Evolutionary conservation across 2,113 vertebrate genomes (phyloP).

Genomic region (Bufo bufo): DNA sequence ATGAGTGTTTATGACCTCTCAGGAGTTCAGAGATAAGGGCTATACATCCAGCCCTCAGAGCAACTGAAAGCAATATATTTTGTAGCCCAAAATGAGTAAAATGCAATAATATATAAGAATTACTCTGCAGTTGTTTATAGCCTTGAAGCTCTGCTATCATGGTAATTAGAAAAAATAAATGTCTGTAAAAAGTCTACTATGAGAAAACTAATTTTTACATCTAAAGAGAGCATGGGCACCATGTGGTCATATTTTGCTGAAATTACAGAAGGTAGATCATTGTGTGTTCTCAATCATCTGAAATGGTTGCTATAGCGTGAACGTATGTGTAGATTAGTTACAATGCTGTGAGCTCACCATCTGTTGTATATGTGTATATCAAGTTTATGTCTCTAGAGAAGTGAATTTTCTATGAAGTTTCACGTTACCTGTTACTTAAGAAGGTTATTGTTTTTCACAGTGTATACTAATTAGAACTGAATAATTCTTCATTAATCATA

Average conservation of each 20-base stretch:
- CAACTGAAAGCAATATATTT: too few species aligned
- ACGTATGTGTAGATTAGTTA: slow-evolving; percentile 26
- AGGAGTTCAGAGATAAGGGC: too few species aligned
- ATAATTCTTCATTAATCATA: neutral
- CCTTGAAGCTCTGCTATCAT: too few species aligned
- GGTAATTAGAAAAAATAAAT: too few species aligned
- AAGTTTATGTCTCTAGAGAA: slow-evolving; percentile 10
- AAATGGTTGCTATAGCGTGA: slow-evolving; percentile 23
- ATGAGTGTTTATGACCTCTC: too few species aligned
- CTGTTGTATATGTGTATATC: neutral
- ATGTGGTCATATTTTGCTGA: neutral
- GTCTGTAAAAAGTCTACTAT: too few species aligned
- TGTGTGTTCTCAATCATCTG: neutral
- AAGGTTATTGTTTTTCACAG: neutral
- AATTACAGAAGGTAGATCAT: neutral
- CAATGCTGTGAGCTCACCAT: slow-evolving; percentile 14
- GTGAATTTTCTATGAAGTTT: slow-evolving; percentile 7
- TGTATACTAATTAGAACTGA: neutral
- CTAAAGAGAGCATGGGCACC: neutral
- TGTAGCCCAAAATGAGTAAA: too few species aligned
- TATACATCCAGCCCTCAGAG: too few species aligned
- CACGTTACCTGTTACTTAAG: slow-evolving; percentile 11
- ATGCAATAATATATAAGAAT: too few species aligned
- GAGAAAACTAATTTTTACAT: too few species aligned
- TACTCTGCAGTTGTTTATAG: too few species aligned